Percentiles rank a stretch among this genome's conserved stretches.
phyloP scores from a whole-genome alignment of 1,140 invertebrate genomes.

The Chironomus tepperi region DNA sequence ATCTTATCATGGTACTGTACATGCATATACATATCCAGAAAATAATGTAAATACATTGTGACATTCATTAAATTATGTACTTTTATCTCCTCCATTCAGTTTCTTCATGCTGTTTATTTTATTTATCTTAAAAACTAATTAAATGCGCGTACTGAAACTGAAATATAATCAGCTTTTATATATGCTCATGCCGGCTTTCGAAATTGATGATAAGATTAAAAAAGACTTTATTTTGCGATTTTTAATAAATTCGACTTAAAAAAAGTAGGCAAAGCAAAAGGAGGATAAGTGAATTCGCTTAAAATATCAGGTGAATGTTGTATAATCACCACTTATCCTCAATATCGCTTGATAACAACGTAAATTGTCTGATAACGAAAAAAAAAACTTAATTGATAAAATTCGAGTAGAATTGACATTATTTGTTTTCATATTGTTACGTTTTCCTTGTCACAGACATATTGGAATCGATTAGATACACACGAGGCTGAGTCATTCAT shows the following conservation, averaged over 20 bases:
- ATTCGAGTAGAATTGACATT: background rate
- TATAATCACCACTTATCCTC: constrained; percentile 13
- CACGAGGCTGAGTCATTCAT: background rate
- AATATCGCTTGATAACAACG: background rate
- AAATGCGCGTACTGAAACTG: background rate
- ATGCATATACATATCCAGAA: too few species aligned
- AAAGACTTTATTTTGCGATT: background rate
- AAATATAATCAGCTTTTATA: constrained; percentile 17
- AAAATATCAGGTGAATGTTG: background rate
- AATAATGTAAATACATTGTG: too few species aligned
- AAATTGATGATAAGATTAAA: background rate
- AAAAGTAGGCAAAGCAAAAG: background rate
- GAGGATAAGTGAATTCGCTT: background rate
- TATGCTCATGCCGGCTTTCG: background rate
- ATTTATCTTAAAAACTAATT: background rate
- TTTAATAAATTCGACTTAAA: background rate
- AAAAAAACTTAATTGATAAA: background rate
- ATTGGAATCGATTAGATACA: constrained; percentile 1
- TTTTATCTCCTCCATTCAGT: too few species aligned
- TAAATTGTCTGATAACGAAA: background rate
- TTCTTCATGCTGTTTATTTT: too few species aligned
- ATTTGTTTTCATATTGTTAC: too few species aligned
- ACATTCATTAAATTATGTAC: too few species aligned
- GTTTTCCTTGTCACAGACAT: background rate
- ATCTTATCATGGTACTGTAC: too few species aligned